Evolutionary conservation across 2,113 vertebrate genomes (phyloP).

Genomic region (Limanda limanda): DNA sequence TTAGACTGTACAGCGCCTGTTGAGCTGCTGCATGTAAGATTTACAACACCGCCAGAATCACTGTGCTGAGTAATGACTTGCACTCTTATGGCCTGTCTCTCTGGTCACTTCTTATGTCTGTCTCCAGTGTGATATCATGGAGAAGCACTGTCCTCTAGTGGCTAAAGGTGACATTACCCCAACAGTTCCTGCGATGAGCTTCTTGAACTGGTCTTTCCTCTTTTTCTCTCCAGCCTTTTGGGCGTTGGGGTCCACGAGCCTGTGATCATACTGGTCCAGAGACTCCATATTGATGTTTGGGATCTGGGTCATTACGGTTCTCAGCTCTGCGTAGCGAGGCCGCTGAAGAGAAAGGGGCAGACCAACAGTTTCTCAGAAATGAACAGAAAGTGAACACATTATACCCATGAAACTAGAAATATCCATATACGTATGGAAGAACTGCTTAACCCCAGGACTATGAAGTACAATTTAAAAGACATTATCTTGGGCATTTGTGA

Average conservation of each 20-base stretch:
- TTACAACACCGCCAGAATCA: constrained; percentile 50
- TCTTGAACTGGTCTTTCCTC: constrained; percentile 94
- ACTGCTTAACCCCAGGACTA: neutral
- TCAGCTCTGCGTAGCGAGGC: constrained; percentile 90
- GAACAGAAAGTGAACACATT: neutral
- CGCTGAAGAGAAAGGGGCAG: constrained; percentile 78
- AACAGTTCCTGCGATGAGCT: constrained; percentile 92
- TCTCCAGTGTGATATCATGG: neutral
- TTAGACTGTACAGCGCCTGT: constrained; percentile 17
- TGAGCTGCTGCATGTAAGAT: constrained; percentile 43
- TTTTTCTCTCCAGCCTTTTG: constrained; percentile 92
- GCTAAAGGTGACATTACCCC: constrained; percentile 84
- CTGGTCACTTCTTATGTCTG: constrained; percentile 27
- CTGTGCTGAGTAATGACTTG: constrained; percentile 58
- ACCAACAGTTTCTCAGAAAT: neutral
- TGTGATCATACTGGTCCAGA: constrained; percentile 93
- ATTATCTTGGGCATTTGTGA: no score
- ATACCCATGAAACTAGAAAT: neutral
- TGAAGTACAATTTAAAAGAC: no score
- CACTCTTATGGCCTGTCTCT: constrained; percentile 21
- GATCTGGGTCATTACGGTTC: constrained; percentile 91
- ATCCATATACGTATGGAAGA: neutral
- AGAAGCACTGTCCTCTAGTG: constrained; percentile 55
- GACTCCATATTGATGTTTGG: constrained; percentile 90
- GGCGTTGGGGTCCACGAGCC: constrained; percentile 85